Base-by-base conservation (phyloP, 2,888 invertebrate species). In the Steinernema hermaphroditum region DNA sequence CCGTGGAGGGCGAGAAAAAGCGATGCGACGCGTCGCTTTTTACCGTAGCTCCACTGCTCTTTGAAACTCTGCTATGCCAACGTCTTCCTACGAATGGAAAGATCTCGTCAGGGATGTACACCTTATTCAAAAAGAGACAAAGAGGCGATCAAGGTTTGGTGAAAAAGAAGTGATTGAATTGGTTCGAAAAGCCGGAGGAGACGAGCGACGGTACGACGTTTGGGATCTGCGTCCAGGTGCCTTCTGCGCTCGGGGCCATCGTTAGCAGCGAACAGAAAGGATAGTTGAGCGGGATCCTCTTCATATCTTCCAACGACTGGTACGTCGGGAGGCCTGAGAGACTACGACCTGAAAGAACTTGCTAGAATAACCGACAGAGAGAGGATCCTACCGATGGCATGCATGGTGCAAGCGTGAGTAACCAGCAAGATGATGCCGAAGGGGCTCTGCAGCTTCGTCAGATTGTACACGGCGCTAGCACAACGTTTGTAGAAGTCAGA, bases 341-440 rank as follows among this genome's bases (percentile, higher is more conserved):
- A 22, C 57, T 22, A 43, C 72, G 69, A 29, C 69, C 72, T 71
- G 19, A 71, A 71, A 22, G 43, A 71, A 70, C 2, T 43, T 22
- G 41, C 29, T 4, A 62, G n/a, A 6, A 22, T 62, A 19, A 62
- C 24, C n/a, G 2, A 62, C 19, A 19, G 41, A 62, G 34, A 69
- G 32, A 14, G 44, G 34, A 44, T n/a, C 49, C 14, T 12, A 70
- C 70, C 70, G 16, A 43, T n/a, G 19, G 68, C 72, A 43, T 72
- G 72, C 68, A 72, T 68, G 32, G 50, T 68, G 24, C 37, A 72
- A 32, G 72, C 37, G n/a, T 72, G 72, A 0, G 72, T 72, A 32
- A 72, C 68, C 49, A 72, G 34, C 6, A 72, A 44, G 9, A 68
- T 43, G 22, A 68, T 72, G n/a, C 72, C 72, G 19, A 6, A 68